Evolutionary conservation across 2,888 invertebrate species (phyloP), one percentile per base, ranked within the genome.

Genomic region (Stenotaenia linearis): DNA sequence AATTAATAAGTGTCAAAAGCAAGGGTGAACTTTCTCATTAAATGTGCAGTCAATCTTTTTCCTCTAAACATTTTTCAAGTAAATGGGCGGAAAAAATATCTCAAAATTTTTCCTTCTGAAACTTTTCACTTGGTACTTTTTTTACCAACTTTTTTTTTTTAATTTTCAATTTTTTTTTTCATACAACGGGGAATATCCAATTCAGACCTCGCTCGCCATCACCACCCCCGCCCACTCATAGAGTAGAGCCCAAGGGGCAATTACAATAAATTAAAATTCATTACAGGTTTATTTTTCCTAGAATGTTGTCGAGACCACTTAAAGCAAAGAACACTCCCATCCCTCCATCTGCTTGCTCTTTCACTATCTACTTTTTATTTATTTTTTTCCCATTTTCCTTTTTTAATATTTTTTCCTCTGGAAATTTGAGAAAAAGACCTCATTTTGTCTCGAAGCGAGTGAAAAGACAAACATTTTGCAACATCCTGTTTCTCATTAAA

Each of bases 1-100:
- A 69, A 69, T 69, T 69, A 69, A 69, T 69, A 69, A 69, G 69
- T 69, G 69, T 69, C 69, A 69, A 69, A 69, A 69, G 69, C 69
- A 69, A 69, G 69, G 69, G 69, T 69, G 69, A 28, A 69, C 25
- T 69, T 69, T 69, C 69, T 69, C 69, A 69, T 69, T 69, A 69
- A 69, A 69, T 28, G 69, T 69, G 69, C 69, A 69, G 69, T 69
- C 69, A 69, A 69, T 69, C 28, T 28, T 28, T n/a, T n/a, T 28
- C 69, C 69, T 23, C 69, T 25, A 69, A 69, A 28, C 69, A 69
- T 69, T 69, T 69, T 69, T 69, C 69, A 69, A 69, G 69, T 69
- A 69, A 69, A 69, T 69, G 69, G 69, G 69, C 23, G 69, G 69
- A 69, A 69, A 61, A 69, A 69, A 69, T 69, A 69, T 69, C 69